Conservation (phyloP, 2,113 vertebrate genomes). For the Ceuthmochares aereus region DNA sequence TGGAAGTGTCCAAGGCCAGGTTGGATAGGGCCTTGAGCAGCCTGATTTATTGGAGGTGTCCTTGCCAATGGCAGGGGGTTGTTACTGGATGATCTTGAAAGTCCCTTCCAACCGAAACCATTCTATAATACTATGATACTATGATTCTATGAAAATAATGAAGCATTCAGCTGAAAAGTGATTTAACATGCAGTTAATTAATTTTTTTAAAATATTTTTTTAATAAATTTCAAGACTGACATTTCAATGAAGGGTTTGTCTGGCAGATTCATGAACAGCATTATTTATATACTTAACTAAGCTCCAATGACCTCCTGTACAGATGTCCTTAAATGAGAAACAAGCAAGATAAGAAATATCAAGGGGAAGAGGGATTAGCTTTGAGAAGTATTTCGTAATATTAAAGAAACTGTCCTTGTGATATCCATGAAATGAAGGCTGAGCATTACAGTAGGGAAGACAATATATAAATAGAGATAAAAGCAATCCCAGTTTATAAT, state of each 20-base stretch:
- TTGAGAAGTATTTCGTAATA: background rate
- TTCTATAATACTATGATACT: too few species aligned
- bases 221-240: background rate
- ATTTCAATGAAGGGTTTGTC: background rate
- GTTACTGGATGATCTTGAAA: too few species aligned
- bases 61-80: too few species aligned
- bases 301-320: background rate
- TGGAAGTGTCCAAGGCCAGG: too few species aligned
- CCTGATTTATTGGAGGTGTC: too few species aligned
- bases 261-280: background rate
- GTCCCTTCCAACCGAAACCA: too few species aligned
- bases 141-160: background rate
- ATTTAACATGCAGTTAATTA: background rate
- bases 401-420: constrained; percentile 1
- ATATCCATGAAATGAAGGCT: background rate
- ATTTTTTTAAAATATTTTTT: background rate
- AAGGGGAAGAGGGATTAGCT: background rate
- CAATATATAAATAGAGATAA: constrained; percentile 19
- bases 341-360: constrained; percentile 2
- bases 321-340: background rate
- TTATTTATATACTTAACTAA: background rate
- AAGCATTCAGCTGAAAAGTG: background rate
- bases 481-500: constrained; percentile 2
- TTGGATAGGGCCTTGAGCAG: too few species aligned
- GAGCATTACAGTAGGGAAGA: background rate